Conservation (phyloP, 2,113 vertebrate genomes). For the Ellobius talpinus region DNA sequence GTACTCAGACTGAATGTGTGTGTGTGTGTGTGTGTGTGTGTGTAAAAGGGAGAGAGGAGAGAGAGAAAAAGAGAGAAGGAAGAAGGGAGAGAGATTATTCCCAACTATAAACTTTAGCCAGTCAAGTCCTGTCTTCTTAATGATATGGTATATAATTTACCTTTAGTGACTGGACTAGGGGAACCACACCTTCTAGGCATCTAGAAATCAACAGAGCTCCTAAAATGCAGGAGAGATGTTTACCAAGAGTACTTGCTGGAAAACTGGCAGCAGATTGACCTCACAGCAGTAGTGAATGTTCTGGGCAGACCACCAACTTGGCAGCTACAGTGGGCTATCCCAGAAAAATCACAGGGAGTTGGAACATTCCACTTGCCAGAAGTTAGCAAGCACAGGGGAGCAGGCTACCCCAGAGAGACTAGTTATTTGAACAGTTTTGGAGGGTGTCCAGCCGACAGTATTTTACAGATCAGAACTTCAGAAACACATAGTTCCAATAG, state of each 20-base stretch:
- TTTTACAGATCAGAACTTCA: constrained; percentile 19
- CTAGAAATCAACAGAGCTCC: constrained; percentile 41
- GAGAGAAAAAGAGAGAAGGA: not conserved
- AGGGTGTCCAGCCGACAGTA: not conserved
- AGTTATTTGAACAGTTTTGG: not conserved
- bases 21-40: not conserved
- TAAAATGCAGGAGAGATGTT: not conserved
- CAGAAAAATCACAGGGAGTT: constrained; percentile 31
- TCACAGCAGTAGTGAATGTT: constrained; percentile 35
- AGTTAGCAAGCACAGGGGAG: not conserved
- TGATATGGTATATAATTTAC: not conserved
- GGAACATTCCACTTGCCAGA: not conserved
- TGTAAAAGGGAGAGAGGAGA: not conserved
- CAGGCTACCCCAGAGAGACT: not conserved
- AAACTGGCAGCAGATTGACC: not conserved
- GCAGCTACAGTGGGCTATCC: not conserved
- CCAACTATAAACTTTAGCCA: not conserved
- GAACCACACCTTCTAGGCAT: not conserved
- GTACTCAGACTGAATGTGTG: not conserved
- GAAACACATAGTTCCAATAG: not conserved
- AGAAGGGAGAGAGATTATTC: not conserved
- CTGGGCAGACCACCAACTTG: constrained; percentile 32
- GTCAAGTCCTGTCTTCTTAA: not conserved
- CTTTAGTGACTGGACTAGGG: not conserved
- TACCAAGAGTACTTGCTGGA: not conserved